Base-by-base conservation (phyloP, 1,140 invertebrate species). In the Drosophila parvula region DNA sequence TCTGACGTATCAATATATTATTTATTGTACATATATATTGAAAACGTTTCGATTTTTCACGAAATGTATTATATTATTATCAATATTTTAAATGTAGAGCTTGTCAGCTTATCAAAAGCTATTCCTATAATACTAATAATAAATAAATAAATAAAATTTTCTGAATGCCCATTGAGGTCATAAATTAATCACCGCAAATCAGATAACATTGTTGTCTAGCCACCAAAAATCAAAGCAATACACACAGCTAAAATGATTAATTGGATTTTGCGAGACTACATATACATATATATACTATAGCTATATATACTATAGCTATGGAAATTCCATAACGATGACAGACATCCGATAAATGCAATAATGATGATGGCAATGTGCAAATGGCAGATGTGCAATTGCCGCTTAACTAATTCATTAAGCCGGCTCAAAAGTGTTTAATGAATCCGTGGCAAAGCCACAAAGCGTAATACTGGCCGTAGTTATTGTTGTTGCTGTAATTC, bases 341-440 rank as follows among this genome's bases (percentile, higher is more conserved):
- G 28, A 40, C 16, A 30, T 32, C 14, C 48, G 27, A 64, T 47
- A 43, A 74, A 64, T 64, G 14, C 38, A 56, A 76, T 71, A 71
- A 70, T 70, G n/a, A 32, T 36, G 50, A 53, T 53, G 30, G 47
- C 45, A 30, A 50, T 50, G 48, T n/a, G 50, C 32, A n/a, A 22
- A 9, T 69, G 48, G 32, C 34, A 28, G 48, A 53, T 67, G 47
- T 59, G 53, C 30, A 57, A 48, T 45, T 59, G 50, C 28, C 51
- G 53, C 40, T 76, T 55, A 45, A 76, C 61, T 76, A 67, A 76
- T 76, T 68, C 45, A 76, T 59, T 65, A 41, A 55, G 60, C 48
- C 51, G 64, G 30, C 71, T 51, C 40, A 38, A 65, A 75, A 75
- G 73, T 75, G 73, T 65, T 75, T 75, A 75, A 75, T 45, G 51